A percentile compares a stretch with the other conserved stretches of the same genome.
phyloP scores from a whole-genome alignment of 2,888 invertebrate species.

The Mantis religiosa region DNA sequence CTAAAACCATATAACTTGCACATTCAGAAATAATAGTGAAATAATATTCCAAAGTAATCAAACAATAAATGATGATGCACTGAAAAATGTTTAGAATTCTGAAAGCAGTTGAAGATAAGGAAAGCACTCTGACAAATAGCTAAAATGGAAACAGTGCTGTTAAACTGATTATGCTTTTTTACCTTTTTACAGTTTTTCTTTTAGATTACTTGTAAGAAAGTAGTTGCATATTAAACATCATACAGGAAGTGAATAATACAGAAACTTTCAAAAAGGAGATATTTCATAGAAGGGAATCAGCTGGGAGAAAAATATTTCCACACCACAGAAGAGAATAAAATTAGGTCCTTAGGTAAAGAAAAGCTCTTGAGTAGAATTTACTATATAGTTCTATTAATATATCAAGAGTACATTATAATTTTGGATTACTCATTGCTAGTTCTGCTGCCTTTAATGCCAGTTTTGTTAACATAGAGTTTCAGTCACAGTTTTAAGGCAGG shows the following conservation, averaged over 20 bases:
- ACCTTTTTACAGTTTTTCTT: neutral
- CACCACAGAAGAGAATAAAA: neutral
- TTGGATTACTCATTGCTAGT: neutral
- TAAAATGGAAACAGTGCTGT: neutral
- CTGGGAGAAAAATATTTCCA: neutral
- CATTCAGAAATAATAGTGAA: neutral
- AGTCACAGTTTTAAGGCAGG: neutral
- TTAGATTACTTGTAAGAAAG: neutral
- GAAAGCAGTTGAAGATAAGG: neutral
- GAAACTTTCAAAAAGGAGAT: neutral
- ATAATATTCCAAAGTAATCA: neutral
- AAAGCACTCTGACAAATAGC: neutral
- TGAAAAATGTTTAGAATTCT: neutral
- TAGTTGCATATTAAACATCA: neutral
- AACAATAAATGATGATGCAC: neutral
- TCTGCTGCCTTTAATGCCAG: neutral
- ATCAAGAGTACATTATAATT: neutral
- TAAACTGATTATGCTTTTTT: neutral
- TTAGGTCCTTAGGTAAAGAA: neutral
- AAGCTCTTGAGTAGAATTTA: neutral
- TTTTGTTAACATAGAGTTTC: neutral
- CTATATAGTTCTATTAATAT: neutral
- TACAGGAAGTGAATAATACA: neutral
- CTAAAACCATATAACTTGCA: neutral
- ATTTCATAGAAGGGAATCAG: neutral